A percentile compares a stretch with the other conserved stretches of the same genome.
phyloP scores from a whole-genome alignment of 2,113 vertebrate genomes.

The Charina bottae region DNA sequence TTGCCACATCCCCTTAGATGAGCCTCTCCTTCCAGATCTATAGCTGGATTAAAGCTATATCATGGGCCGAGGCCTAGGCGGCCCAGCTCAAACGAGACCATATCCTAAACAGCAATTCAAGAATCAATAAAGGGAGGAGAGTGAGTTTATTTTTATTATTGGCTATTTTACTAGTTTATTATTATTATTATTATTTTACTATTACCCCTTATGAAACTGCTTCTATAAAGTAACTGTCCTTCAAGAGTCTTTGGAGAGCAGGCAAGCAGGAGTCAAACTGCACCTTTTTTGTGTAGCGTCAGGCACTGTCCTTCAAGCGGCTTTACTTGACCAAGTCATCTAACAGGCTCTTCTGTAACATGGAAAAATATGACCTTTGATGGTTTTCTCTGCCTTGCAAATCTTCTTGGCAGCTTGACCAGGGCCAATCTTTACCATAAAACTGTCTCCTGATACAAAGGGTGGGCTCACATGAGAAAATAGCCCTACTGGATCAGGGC shows the following conservation, averaged over 20 bases:
- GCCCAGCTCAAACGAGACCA: not conserved
- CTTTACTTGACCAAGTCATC: not conserved
- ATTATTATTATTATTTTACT: not conserved
- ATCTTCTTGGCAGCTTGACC: not conserved
- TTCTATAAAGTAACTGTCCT: constrained; percentile 4
- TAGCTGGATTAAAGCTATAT: not conserved
- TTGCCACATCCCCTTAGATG: not conserved
- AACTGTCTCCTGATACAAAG: not conserved
- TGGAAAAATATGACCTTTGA: not conserved
- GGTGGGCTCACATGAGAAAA: not conserved
- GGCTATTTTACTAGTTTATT: not conserved
- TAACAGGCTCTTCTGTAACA: not conserved
- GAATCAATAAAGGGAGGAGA: not conserved
- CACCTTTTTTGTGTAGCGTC: not conserved
- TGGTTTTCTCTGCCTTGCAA: not conserved
- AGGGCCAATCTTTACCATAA: not conserved
- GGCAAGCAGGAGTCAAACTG: not conserved
- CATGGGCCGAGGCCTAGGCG: not conserved
- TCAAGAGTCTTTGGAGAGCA: constrained; percentile 1
- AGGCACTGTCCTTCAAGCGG: not conserved
- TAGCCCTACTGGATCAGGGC: not conserved
- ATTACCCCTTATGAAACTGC: not conserved
- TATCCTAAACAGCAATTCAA: not conserved
- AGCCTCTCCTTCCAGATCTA: not conserved
- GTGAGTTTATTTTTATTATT: not conserved